Percentiles rank a stretch among this genome's conserved stretches.
These are phyloP conservation scores for Zaprionus ornatus DNA, from an alignment of 1,140 invertebrate species.

Conservation along the genomic window DNA sequence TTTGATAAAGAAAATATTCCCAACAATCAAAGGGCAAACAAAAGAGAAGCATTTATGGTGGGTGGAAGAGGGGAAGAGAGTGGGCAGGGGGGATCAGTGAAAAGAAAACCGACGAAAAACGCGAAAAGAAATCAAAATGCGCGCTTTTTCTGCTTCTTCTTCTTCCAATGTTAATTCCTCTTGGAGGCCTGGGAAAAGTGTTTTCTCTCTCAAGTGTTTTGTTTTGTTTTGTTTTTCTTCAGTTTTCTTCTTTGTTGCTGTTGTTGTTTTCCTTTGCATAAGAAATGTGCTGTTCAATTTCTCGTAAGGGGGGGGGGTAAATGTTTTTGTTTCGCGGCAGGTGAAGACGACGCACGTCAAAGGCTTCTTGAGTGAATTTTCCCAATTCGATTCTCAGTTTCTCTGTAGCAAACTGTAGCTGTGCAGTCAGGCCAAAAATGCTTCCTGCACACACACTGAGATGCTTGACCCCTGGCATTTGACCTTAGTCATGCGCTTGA, in stretches of 20 bases:
- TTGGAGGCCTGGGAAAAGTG: conserved; percentile 31
- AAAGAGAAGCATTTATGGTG: conserved; percentile 5
- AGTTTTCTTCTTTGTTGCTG: conserved; percentile 30
- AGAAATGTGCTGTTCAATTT: conserved; percentile 46
- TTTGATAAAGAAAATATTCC: conserved; percentile 57
- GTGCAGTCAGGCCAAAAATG: conserved; percentile 44
- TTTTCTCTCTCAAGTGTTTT: conserved; percentile 24
- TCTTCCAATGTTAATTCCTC: conserved; percentile 50
- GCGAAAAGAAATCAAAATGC: conserved; percentile 49
- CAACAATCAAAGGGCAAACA: conserved; percentile 54
- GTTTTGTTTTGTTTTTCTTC: conserved; percentile 19
- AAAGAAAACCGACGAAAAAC: conserved; percentile 21
- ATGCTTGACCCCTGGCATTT: conserved; percentile 38
- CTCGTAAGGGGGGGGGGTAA: neutral
- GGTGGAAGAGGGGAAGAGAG: neutral
- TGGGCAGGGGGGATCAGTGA: neutral
- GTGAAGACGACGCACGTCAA: conserved; percentile 23
- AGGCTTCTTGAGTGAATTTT: neutral
- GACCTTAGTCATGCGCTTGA: conserved; percentile 62
- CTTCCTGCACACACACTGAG: neutral
- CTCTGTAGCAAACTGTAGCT: conserved; percentile 1
- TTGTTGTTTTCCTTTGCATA: conserved; percentile 49
- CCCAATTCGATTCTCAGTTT: neutral
- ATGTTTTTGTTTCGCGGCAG: conserved; percentile 43
- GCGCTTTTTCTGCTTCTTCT: conserved; percentile 24